Percentiles rank a stretch among this genome's conserved stretches.
Conservation (phyloP, 2,113 vertebrate genomes). For the Centropus bengalensis region DNA sequence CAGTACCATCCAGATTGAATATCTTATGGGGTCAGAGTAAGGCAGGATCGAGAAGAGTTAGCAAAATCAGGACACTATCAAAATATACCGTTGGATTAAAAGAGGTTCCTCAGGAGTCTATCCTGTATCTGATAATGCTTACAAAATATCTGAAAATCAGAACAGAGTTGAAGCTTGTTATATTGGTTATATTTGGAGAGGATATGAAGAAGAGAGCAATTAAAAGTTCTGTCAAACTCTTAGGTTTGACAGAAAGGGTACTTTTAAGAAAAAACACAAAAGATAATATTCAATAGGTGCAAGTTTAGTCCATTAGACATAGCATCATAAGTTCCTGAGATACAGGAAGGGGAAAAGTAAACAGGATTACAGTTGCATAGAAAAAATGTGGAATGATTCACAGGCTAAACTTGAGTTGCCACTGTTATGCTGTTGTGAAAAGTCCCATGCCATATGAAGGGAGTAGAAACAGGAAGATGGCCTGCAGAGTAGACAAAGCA, state of each 20-base stretch:
- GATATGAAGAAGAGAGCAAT: neutral
- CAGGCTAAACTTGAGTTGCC: neutral
- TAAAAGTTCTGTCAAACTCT: neutral
- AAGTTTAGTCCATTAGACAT: neutral
- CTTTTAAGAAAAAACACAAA: neutral
- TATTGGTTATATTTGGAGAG: neutral
- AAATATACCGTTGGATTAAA: neutral
- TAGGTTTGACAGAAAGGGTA: no score
- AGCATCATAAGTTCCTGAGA: neutral
- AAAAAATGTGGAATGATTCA: constrained; percentile 45
- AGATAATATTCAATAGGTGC: neutral
- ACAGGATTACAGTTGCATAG: constrained; percentile 35
- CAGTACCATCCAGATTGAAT: neutral
- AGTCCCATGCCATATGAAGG: neutral
- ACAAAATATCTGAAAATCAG: neutral
- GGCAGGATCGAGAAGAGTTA: neutral
- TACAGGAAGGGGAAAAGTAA: constrained; percentile 51
- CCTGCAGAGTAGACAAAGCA: neutral
- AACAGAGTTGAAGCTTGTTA: neutral
- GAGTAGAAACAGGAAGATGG: neutral
- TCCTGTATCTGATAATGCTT: neutral
- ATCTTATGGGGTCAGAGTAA: neutral
- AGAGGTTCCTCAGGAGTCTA: neutral
- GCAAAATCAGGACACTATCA: neutral
- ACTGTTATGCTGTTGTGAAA: neutral